A percentile compares a stretch with the other conserved stretches of the same genome.
These are phyloP conservation scores for Amphiprion ocellaris DNA, from an alignment of 2,113 vertebrate species.

Conservation along the genomic window DNA sequence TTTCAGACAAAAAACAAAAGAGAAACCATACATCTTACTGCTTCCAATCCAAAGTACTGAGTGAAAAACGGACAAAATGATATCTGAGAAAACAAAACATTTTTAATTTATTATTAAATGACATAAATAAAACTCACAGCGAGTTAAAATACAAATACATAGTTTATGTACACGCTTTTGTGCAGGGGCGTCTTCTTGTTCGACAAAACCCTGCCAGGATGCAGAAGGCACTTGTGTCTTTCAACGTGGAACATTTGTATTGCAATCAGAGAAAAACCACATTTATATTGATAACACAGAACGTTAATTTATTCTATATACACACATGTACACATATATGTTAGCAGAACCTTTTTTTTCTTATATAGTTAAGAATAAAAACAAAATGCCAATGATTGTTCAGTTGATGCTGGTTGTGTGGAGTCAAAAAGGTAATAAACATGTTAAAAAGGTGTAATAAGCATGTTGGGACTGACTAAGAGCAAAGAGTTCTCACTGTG, in stretches of 20 bases:
- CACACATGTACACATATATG: constrained; percentile 83
- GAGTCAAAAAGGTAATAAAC: constrained; percentile 22
- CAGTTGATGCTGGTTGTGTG: constrained; percentile 20
- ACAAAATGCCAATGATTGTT: constrained; percentile 41
- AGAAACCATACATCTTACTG: too few species aligned
- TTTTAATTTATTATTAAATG: constrained; percentile 88
- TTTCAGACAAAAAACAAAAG: too few species aligned
- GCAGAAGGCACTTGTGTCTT: constrained; percentile 63
- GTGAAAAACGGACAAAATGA: neutral
- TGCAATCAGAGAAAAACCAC: constrained; percentile 62
- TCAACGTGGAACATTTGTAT: constrained; percentile 46
- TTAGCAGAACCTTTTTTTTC: constrained; percentile 58
- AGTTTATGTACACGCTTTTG: constrained; percentile 81
- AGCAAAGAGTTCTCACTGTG: constrained; percentile 46
- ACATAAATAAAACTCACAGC: constrained; percentile 86
- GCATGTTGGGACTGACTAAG: constrained; percentile 39
- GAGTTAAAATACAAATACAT: constrained; percentile 83
- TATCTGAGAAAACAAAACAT: constrained; percentile 70
- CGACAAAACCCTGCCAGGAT: constrained; percentile 36
- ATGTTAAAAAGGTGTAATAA: neutral
- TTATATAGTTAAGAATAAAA: constrained; percentile 49
- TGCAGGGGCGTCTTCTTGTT: constrained; percentile 25
- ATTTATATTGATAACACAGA: constrained; percentile 60
- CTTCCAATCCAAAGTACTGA: too few species aligned
- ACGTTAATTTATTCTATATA: constrained; percentile 85